phyloP scores from a whole-genome alignment of 2,888 invertebrate genomes.

The Epistrophe eligans region DNA sequence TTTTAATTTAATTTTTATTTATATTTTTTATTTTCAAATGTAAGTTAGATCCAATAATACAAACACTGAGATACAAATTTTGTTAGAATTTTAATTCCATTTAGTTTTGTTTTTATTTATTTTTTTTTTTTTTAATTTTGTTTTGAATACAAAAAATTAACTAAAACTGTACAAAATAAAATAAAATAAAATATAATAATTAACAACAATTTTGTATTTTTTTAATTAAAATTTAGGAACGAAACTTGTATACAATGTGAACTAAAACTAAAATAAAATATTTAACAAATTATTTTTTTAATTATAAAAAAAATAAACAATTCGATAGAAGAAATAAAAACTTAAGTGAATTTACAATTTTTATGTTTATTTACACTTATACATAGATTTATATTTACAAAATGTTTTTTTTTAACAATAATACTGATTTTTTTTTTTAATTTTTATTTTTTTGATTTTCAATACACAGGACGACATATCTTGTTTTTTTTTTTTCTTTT shows the following conservation, averaged over 20 bases:
- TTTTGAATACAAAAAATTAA: slow-evolving; percentile 59
- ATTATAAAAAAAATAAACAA: slow-evolving; percentile 29
- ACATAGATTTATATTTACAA: slow-evolving; percentile 53
- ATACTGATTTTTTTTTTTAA: slow-evolving; percentile 65
- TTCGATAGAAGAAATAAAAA: slow-evolving; percentile 30
- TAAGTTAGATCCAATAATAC: slow-evolving; percentile 70
- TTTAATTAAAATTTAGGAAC: slow-evolving; percentile 70
- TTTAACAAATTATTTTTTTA: slow-evolving; percentile 58
- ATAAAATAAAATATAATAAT: slow-evolving; percentile 46
- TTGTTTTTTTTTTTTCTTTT: slow-evolving; percentile 50
- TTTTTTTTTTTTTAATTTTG: slow-evolving; percentile 61
- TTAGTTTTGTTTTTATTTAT: slow-evolving; percentile 53
- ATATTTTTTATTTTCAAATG: slow-evolving; percentile 57
- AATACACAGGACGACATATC: slow-evolving; percentile 69
- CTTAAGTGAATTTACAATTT: slow-evolving; percentile 57
- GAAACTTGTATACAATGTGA: slow-evolving; percentile 66
- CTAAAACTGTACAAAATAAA: slow-evolving; percentile 68
- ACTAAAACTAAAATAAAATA: slow-evolving; percentile 73
- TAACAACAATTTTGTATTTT: slow-evolving; percentile 47
- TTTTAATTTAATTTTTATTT: slow-evolving; percentile 74
- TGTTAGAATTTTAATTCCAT: slow-evolving; percentile 52
- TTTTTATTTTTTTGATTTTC: slow-evolving; percentile 61
- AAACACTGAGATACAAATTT: slow-evolving; percentile 72
- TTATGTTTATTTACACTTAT: slow-evolving; percentile 58
- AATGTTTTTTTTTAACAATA: slow-evolving; percentile 60